These are phyloP conservation scores for Chalcis sispes DNA, from an alignment of 2,888 invertebrate species.

Conservation along the genomic window DNA sequence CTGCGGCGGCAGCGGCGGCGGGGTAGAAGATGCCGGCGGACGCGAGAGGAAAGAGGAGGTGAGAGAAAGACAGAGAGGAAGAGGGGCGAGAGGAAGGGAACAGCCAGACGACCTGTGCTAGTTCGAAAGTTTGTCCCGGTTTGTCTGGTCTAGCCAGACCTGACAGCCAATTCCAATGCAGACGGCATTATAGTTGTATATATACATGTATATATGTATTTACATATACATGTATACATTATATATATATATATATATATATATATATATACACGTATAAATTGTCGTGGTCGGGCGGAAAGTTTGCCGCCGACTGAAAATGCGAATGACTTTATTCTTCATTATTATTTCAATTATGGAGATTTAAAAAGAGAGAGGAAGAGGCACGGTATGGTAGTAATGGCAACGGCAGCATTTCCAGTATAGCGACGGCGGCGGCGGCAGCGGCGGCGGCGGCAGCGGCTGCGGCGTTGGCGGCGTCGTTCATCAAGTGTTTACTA, in stretches of 20 bases:
- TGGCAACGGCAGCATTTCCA: not conserved
- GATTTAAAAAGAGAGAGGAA: constrained; percentile 20
- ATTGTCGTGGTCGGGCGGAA: constrained; percentile 51
- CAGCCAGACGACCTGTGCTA: constrained; percentile 73
- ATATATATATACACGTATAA: not conserved
- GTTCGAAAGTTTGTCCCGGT: constrained; percentile 75
- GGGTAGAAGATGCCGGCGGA: constrained; percentile 3
- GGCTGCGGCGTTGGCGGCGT: not conserved
- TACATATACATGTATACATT: constrained; percentile 54
- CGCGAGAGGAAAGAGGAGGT: not conserved
- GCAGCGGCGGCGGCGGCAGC: not conserved
- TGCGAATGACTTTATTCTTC: constrained; percentile 40
- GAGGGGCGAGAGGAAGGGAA: constrained; percentile 57
- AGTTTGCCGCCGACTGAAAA: constrained; percentile 56
- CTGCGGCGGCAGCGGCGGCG: not conserved
- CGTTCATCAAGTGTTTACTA: constrained; percentile 65
- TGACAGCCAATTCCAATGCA: constrained; percentile 57
- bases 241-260: constrained; percentile 60
- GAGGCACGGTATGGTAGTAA: not conserved
- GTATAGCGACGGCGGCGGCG: too few relatives aligned
- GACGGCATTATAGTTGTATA: constrained; percentile 66
- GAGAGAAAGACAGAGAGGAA: not conserved
- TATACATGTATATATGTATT: constrained; percentile 9
- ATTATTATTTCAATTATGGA: not conserved
- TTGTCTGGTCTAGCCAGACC: constrained; percentile 66